Evolutionary conservation across 2,113 vertebrate genomes (phyloP).

Genomic region (Megaleporinus macrocephalus): DNA sequence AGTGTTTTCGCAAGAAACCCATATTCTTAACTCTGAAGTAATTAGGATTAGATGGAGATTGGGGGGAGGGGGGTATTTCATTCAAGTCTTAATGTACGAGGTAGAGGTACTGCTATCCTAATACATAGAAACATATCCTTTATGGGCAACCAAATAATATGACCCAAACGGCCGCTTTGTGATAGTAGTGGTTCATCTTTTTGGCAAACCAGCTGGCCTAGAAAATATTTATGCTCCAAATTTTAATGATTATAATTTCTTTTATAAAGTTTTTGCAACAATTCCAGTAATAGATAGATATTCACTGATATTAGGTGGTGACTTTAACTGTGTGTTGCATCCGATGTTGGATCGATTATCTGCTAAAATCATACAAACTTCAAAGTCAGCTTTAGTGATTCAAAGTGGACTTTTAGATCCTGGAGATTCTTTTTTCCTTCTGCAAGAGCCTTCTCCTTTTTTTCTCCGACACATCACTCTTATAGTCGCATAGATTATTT

Average conservation of each 20-base stretch:
- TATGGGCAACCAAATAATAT: neutral
- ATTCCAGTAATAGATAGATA: neutral
- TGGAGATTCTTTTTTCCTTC: conserved; percentile 17
- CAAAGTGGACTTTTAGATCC: neutral
- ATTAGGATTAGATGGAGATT: too few species aligned
- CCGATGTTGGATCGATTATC: neutral
- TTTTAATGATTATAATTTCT: neutral
- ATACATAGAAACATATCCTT: neutral
- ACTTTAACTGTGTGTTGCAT: neutral
- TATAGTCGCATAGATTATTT: conserved; percentile 6
- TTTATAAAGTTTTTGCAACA: neutral
- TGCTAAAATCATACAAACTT: neutral
- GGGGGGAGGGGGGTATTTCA: neutral
- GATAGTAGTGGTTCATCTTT: neutral
- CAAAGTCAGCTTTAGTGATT: neutral
- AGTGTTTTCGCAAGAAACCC: neutral
- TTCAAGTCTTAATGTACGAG: neutral
- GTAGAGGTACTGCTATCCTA: neutral
- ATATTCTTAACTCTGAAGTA: conserved; percentile 1
- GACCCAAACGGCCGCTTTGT: neutral
- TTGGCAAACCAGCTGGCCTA: neutral
- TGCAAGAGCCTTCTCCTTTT: neutral
- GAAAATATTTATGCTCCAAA: conserved; percentile 24
- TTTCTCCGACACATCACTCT: neutral
- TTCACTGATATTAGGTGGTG: neutral